Conservation (phyloP, 1,140 invertebrate genomes). For the Nasonia longicornis region DNA sequence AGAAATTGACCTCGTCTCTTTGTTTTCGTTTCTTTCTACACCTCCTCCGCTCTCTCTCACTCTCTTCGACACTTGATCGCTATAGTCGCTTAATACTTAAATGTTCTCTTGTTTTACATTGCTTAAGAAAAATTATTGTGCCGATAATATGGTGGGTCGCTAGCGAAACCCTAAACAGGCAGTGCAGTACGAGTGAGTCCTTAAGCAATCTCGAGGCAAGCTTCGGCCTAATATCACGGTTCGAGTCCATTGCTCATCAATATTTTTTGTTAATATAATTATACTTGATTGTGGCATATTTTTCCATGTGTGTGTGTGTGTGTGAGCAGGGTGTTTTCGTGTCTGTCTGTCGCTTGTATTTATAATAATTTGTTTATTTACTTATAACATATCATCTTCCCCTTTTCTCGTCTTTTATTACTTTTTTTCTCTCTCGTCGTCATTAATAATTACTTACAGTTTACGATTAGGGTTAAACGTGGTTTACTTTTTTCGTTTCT, state of each 20-base stretch:
- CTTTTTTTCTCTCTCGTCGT: conserved; percentile 30
- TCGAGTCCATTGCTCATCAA: conserved; percentile 68
- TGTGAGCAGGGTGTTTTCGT: conserved; percentile 39
- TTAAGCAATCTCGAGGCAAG: conserved; percentile 71
- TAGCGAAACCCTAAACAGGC: conserved; percentile 70
- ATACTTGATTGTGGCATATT: conserved; percentile 39
- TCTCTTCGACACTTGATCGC: not conserved
- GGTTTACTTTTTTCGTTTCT: conserved; percentile 53
- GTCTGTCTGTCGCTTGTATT: conserved; percentile 46
- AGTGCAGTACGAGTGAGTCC: conserved; percentile 70
- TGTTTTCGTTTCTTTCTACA: not conserved
- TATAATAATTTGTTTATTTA: conserved; percentile 52
- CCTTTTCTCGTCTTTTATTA: conserved; percentile 41
- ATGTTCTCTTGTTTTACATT: conserved; percentile 59
- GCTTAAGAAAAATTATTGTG: conserved; percentile 71
- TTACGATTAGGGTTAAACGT: conserved; percentile 62
- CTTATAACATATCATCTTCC: conserved; percentile 39
- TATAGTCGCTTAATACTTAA: conserved; percentile 39
- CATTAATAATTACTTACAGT: conserved; percentile 62
- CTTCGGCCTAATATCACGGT: conserved; percentile 71
- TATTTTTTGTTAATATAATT: conserved; percentile 53
- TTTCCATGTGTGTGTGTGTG: conserved; percentile 29
- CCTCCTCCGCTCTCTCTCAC: not conserved
- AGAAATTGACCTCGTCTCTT: conserved; percentile 44
- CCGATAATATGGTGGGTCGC: conserved; percentile 69